Evolutionary conservation across 2,888 invertebrate species (phyloP), one percentile per base, ranked within the genome.

Genomic region (Mythimna ferrago): DNA sequence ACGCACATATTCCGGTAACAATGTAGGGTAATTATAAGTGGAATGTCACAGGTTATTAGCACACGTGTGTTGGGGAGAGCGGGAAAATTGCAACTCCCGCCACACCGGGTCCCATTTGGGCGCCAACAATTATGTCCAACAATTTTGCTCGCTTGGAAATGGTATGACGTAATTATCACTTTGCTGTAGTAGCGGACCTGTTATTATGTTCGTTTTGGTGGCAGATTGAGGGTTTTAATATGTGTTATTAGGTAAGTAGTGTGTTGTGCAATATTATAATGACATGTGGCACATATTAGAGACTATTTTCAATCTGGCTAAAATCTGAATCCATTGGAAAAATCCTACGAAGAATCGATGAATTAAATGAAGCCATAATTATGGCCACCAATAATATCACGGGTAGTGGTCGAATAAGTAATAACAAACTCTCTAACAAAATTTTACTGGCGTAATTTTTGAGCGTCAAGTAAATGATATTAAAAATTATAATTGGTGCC

Each of bases 31-130:
- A 86, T 89, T 84, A 87, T 87, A 87, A 85, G 83, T 86, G 92
- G 91, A 92, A 93, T 93, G 90, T 90, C 86, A 84, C 86, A 81
- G 77, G 88, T 87, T 84, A 91, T 92, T 90, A 89, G 80, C 75
- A 78, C 91, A 92, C 92, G 92, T 92, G 90, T 84, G 80, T 67
- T 51, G 66, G 60, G 65, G 64, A 63, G 7, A 68, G 21, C 21
- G 51, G 62, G 86, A 87, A 90, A 87, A 87, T 84, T 81, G 78
- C 82, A 66, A 81, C 87, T 79, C 77, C 78, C 74, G 54, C 78
- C 80, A 90, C 90, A 80, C 88, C 90, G 77, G 85, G 79, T 85
- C 88, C 91, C 87, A 92, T 92, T 92, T 87, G 78, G 89, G 84
- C 79, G 57, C 70, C 86, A 83, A 80, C 86, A 87, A 90, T 89